Conservation (phyloP, 2,888 invertebrate genomes). For the Zeuzera pyrina region DNA sequence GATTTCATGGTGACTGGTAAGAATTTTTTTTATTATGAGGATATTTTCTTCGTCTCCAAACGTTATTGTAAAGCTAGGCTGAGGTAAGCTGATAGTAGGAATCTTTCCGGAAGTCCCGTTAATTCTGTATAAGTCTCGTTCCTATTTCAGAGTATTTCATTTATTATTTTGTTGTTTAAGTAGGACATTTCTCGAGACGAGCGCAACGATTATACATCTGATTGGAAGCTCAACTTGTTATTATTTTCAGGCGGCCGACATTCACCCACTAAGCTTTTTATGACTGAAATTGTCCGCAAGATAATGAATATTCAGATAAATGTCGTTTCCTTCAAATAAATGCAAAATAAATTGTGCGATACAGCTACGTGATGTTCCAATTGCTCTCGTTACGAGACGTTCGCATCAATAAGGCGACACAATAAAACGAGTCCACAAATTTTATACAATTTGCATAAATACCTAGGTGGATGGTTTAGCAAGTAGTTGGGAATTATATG, state of each 20-base stretch:
- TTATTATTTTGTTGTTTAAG: slow-evolving; percentile 4
- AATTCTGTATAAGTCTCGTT: slow-evolving; percentile 11
- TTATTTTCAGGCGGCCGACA: slow-evolving; percentile 23
- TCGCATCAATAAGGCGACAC: background rate
- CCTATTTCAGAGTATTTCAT: slow-evolving; percentile 5
- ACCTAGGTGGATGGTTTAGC: too few relatives aligned
- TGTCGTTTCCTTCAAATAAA: slow-evolving; percentile 6
- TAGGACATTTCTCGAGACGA: slow-evolving; percentile 24
- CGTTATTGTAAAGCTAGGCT: too few relatives aligned
- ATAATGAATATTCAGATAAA: slow-evolving; percentile 26
- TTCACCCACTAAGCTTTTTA: slow-evolving; percentile 18
- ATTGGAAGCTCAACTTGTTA: slow-evolving; percentile 48
- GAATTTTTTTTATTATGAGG: too few relatives aligned
- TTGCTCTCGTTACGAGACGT: background rate
- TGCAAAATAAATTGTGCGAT: slow-evolving; percentile 4
- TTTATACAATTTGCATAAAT: too few relatives aligned
- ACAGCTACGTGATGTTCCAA: background rate
- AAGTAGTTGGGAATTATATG: too few relatives aligned
- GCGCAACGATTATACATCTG: slow-evolving; percentile 30
- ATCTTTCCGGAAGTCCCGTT: too few relatives aligned
- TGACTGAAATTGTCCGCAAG: slow-evolving; percentile 16
- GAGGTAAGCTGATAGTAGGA: too few relatives aligned
- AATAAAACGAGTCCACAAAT: background rate
- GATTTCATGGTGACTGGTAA: too few relatives aligned
- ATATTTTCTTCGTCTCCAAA: too few relatives aligned